Conservation (phyloP, 2,888 invertebrate genomes). For the Nomada lathburiana region DNA sequence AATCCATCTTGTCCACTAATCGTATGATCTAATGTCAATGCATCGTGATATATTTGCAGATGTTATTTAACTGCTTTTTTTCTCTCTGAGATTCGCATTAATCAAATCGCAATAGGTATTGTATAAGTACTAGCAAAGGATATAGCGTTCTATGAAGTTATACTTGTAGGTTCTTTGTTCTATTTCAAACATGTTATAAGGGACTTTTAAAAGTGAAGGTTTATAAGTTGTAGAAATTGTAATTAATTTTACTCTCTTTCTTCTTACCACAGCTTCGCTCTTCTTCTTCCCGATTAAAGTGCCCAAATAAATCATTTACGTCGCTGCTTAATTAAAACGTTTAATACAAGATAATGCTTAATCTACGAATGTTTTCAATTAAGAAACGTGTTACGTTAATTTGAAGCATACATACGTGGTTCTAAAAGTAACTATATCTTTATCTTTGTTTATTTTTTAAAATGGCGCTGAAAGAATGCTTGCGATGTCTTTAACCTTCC, state of each 20-base stretch:
- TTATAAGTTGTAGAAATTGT: too few relatives aligned
- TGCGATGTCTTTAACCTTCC: neutral
- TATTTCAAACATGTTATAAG: too few relatives aligned
- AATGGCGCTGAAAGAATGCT: neutral
- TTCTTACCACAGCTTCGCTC: constrained; percentile 11
- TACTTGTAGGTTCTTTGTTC: too few relatives aligned
- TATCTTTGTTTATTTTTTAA: neutral
- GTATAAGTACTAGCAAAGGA: neutral
- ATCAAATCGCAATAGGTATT: neutral
- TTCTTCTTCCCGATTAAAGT: neutral
- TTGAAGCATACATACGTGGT: neutral
- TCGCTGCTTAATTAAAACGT: neutral
- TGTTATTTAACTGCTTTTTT: neutral
- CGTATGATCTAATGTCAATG: neutral
- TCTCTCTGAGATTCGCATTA: neutral
- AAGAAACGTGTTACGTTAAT: neutral
- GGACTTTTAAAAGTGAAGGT: too few relatives aligned
- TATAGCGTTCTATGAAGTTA: too few relatives aligned
- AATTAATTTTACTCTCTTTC: neutral
- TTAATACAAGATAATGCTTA: too few relatives aligned
- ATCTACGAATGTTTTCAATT: neutral
- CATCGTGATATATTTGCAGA: neutral
- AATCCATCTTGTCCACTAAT: constrained; percentile 30
- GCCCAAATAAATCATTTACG: neutral
- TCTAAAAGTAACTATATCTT: neutral